Evolutionary conservation across 2,888 invertebrate genomes (phyloP).

Genomic region (Lucinisca nassula): DNA sequence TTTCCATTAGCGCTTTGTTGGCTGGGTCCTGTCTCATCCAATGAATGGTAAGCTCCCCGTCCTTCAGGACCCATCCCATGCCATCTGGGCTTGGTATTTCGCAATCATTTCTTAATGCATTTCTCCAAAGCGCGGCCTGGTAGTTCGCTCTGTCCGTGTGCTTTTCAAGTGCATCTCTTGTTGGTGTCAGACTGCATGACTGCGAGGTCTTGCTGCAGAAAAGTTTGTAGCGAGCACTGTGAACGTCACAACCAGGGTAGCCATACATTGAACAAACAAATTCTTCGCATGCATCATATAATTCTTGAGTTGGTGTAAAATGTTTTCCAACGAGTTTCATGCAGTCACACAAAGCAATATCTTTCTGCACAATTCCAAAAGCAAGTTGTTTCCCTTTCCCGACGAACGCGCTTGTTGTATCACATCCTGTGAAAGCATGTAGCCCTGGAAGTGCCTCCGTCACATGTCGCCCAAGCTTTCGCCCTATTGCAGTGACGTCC

Average conservation of each 20-base stretch:
- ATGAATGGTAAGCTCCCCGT: background rate
- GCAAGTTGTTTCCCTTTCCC: background rate
- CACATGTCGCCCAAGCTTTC: background rate
- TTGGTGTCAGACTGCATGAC: background rate
- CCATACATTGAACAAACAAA: background rate
- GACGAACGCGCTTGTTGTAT: background rate
- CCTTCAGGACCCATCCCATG: background rate
- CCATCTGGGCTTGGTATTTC: background rate
- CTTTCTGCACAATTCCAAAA: background rate
- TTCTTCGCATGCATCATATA: background rate
- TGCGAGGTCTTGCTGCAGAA: background rate
- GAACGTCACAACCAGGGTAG: background rate
- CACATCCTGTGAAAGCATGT: conserved; percentile 3
- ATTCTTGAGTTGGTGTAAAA: background rate
- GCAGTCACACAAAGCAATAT: background rate
- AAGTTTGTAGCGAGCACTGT: background rate
- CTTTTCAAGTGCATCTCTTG: background rate
- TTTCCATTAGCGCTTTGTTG: background rate
- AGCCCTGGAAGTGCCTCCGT: background rate
- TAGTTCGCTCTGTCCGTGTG: background rate
- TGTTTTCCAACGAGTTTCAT: background rate
- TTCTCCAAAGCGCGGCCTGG: background rate
- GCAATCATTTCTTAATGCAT: background rate
- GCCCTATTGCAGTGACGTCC: background rate
- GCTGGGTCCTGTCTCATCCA: background rate